These are phyloP conservation scores for Upupa epops DNA, from an alignment of 2,113 vertebrate genomes.

Conservation along the genomic window DNA sequence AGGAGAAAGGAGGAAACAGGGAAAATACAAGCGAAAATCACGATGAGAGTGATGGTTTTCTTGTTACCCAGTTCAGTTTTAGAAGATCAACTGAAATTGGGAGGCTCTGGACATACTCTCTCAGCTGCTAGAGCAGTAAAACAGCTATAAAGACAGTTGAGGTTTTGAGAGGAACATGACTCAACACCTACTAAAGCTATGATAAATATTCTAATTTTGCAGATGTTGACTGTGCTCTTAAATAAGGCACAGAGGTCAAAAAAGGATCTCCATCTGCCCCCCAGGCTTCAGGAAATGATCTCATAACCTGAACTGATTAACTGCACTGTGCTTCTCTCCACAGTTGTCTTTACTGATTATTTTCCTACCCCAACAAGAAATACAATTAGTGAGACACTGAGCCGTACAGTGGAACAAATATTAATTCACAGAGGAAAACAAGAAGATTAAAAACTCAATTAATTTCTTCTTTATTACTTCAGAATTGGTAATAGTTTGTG, in stretches of 20 bases:
- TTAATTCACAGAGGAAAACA: background rate
- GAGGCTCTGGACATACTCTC: background rate
- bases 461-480: background rate
- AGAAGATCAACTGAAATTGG: background rate
- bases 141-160: background rate
- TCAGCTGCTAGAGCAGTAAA: background rate
- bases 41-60: background rate
- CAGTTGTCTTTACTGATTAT: background rate
- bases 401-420: background rate
- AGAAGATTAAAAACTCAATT: background rate
- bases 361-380: background rate
- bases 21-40: background rate
- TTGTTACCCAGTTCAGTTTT: background rate
- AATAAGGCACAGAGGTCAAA: background rate
- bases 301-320: background rate
- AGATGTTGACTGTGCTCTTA: background rate
- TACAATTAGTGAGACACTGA: background rate
- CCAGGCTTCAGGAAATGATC: background rate
- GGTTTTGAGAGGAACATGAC: background rate
- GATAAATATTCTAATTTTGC: background rate
- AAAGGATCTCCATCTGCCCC: background rate
- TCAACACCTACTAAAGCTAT: background rate
- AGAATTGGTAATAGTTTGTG: background rate
- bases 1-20: background rate
- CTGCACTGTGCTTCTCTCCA: background rate